phyloP scores from a whole-genome alignment of 2,113 vertebrate genomes.

The Aleadryas rufinucha region DNA sequence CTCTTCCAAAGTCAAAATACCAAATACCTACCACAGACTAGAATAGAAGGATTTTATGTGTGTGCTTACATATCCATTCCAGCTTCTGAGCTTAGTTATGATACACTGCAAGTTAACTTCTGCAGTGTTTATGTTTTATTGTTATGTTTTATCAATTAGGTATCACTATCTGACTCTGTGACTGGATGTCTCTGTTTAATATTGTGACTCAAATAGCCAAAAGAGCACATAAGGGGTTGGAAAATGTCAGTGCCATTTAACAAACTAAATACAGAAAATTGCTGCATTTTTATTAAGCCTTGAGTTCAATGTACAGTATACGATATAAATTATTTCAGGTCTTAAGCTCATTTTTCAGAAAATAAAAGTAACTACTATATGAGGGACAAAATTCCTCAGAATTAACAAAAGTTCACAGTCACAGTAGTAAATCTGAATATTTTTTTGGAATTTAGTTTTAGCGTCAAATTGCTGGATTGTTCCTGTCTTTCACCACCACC shows the following conservation, averaged over 20 bases:
- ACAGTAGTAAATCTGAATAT: not conserved
- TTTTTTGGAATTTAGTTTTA: not conserved
- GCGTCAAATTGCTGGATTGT: not conserved
- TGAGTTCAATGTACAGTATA: not conserved
- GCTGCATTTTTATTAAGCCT: not conserved
- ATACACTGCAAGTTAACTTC: not conserved
- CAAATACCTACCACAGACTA: not conserved
- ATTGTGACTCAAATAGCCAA: not conserved
- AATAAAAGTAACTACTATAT: not conserved
- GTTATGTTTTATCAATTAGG: not conserved
- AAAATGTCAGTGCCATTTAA: not conserved
- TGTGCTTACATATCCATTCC: not conserved
- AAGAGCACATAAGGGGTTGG: not conserved
- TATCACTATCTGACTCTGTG: not conserved
- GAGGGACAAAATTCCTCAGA: not conserved
- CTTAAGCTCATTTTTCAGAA: not conserved
- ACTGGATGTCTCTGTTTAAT: not conserved
- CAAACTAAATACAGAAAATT: not conserved
- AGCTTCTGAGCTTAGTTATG: not conserved
- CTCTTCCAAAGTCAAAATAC: not conserved
- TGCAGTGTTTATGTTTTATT: not conserved
- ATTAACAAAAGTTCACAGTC: not conserved
- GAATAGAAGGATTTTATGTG: not conserved
- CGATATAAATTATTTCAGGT: not conserved
- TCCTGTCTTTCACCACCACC: not conserved